Percentiles rank a stretch among this genome's conserved stretches.
Evolutionary conservation across 2,113 vertebrate species (phyloP).

Genomic region (Proteles cristata): DNA sequence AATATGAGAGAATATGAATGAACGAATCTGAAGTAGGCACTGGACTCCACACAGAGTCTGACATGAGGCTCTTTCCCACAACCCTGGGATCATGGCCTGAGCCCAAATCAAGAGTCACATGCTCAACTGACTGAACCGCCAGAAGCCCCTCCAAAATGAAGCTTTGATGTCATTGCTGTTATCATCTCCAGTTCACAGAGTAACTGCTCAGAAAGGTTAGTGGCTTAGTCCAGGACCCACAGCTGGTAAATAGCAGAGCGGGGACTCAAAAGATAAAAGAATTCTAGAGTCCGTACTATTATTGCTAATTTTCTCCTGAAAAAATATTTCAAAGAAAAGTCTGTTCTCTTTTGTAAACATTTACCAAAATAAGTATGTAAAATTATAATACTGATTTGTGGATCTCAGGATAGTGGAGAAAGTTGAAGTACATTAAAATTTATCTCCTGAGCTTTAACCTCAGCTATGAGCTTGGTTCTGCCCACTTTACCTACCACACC

Average conservation of each 20-base stretch:
- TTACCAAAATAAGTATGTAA: not conserved
- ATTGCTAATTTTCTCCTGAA: not conserved
- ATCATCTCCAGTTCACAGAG: not conserved
- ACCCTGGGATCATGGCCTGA: too few species aligned
- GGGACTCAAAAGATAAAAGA: not conserved
- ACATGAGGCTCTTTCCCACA: too few species aligned
- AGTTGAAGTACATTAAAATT: not conserved
- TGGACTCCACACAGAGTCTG: too few species aligned
- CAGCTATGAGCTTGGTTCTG: not conserved
- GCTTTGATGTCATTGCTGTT: not conserved
- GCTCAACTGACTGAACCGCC: too few species aligned
- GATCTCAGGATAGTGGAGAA: not conserved
- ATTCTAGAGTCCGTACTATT: not conserved
- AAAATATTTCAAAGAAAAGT: not conserved
- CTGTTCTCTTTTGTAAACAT: not conserved
- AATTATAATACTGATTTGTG: not conserved
- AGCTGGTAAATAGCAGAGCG: not conserved
- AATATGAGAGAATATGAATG: too few species aligned
- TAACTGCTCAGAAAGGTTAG: constrained; percentile 20
- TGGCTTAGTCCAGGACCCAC: not conserved
- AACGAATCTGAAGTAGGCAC: too few species aligned
- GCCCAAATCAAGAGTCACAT: too few species aligned
- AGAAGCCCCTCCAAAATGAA: not conserved
- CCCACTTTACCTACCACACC: fast-evolving
- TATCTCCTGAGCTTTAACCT: not conserved